Evolutionary conservation across 2,113 vertebrate species (phyloP), one percentile per base, ranked within the genome.

Genomic region (Hippocampus mohnikei): DNA sequence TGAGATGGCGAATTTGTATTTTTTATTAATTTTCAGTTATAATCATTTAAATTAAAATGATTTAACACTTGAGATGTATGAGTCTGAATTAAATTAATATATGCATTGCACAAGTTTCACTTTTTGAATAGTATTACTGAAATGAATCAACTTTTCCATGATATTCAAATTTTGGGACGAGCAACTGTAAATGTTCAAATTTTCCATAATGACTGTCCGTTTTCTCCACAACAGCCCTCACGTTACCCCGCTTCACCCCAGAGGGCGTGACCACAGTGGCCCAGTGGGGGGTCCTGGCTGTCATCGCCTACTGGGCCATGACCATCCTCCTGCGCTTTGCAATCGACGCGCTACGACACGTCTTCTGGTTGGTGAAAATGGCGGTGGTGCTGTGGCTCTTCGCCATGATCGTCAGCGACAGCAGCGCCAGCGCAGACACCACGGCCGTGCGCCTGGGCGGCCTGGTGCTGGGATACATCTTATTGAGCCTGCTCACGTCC

Each of bases 281-380:
- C 33, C 89, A 92, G 83, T 93, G 91, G 90, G 90, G 87, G 29
- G 71, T 93, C 56, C 53, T 92, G 81, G 85, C 86, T 29, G 79
- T 92, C 72, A 89, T 92, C 41, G 87, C 79, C 62, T 93, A 93
- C 87, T 93, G 88, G 89, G 61, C 90, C 67, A 79, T 93, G 74
- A 88, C 76, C 62, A 52, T 88, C 1, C 9, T 87, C 12, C 83
- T 93, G 48, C 89, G 86, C 20, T 58, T 92, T 70, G 64, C 88
- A 3, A 67, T 91, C 7, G 77, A 68, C 0, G 67, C 90, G 21
- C 7, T 91, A n/a, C 84, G 78, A 67, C 81, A 73, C 41, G 81
- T 90, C 25, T 91, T 93, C 84, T 93, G 92, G 92, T 60, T 91
- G 41, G 73, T 93, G 76, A 93, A 88, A 75, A 78, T 78, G 2